Base-by-base conservation (phyloP, 2,888 invertebrate species). In the Drosophila aldrichi region DNA sequence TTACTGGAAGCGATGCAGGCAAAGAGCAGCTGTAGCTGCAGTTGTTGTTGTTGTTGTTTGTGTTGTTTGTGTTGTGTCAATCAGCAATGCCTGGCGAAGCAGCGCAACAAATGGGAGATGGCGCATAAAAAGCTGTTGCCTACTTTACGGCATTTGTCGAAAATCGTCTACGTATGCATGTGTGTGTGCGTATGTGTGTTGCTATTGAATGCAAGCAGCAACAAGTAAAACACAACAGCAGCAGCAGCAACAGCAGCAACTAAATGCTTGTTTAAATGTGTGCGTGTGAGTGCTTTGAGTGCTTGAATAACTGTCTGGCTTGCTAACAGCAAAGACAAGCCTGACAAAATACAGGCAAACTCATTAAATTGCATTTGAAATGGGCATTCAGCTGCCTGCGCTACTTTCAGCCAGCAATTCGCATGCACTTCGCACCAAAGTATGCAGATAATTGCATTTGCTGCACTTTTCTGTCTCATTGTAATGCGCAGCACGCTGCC, bases 1-100 rank as follows among this genome's bases (percentile, higher is more conserved):
- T 85, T 89, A 84, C 64, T 89, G 88, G 80, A 89, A 85, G 58
- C 0, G 12, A 1, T 16, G 5, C 6, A 29, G 3, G 7, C 8
- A 22, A 57, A 89, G 81, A 81, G 83, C 10, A 43, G 20, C 4
- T 52, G 10, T 63, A 44, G 14, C 32, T 54, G 32, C 40, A 34
- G 43, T 25, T 18, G 48, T 22, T 22, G 40, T 38, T 65, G 46
- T 43, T 34, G 22, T 9, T 38, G 38, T 16, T 34, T 16, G 49
- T 16, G 49, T 40, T 65, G 6, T 29, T 65, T 36, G 51, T 61
- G n/a, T 55, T 55, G 49, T n/a, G 54, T 70, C 54, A 61, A 61
- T 43, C 32, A 36, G 43, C 32, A 43, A n/a, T 32, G 55, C 43
- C 69, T 51, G 58, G 58, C 49, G 55, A 32, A 49, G 52, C 49